Base-by-base conservation (phyloP, 2,797 vertebrate genomes). In the Alosa sapidissima region DNA sequence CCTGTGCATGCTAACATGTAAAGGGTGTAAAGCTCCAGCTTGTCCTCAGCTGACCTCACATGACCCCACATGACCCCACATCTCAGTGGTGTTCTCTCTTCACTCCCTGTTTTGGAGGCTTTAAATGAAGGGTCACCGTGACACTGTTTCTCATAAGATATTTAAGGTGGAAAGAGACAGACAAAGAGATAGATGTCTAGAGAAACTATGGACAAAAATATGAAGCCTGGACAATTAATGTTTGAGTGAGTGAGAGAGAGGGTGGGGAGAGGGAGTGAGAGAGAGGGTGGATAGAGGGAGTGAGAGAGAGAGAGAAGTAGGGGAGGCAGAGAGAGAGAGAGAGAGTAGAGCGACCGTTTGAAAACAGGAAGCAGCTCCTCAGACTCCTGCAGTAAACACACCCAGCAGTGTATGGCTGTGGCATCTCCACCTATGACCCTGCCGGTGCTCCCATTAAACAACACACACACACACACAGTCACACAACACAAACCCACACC, bases 311-410 rank as follows among this genome's bases (percentile, higher is more conserved):
- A 41, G 68, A 72, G 16, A 72, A 14, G 11, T 3, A 41, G 65
- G 68, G 2, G 3, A 36, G 21, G 33, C 33, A 41, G 68, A 36
- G 14, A 72, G 33, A 41, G 13, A 62, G 21, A 65, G 49, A 51
- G 49, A 16, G 52, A 16, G 21, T 9, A 45, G 36, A 75, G 72
- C 16, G 19, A 78, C 41, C 16, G 72, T 78, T 78, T 19, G 21
- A 78, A 78, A 78, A 78, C 72, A 78, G 72, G 72, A 78, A 78
- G 72, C 21, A 36, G 3, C 13, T 78, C 6, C 9, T 78, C n/a
- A 24, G 7, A 21, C 41, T 47, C 36, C 41, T 47, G 41, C 16
- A 78, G 72, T 45, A 78, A 78, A 78, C 19, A 78, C 36, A 16
- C 41, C 16, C 72, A 78, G 36, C 41, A 41, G 55, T 21, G 19